These are phyloP conservation scores for Coptotermes formosanus DNA, from an alignment of 1,140 invertebrate species.

Conservation along the genomic window DNA sequence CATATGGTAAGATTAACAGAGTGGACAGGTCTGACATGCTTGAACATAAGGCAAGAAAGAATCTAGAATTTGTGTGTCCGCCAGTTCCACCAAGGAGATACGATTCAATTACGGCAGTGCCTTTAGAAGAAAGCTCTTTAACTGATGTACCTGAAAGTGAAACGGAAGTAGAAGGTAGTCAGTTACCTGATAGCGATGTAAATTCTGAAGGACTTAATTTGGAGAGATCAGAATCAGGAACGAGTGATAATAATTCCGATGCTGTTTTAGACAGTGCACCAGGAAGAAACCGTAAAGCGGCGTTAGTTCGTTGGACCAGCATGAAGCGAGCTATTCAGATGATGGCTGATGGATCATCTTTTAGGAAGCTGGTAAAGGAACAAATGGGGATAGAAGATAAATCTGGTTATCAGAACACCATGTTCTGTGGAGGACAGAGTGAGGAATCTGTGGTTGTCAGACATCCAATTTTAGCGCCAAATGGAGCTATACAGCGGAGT, in stretches of 20 bases:
- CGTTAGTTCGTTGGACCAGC: conserved; percentile 28
- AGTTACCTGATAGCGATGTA: neutral
- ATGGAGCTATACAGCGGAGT: conserved; percentile 42
- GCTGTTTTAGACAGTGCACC: neutral
- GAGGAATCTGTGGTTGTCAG: neutral
- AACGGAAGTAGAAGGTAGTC: neutral
- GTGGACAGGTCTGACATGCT: conserved; percentile 28
- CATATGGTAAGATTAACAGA: conserved; percentile 34
- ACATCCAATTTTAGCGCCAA: neutral
- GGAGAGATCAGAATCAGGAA: neutral
- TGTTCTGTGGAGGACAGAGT: neutral
- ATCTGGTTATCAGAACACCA: neutral
- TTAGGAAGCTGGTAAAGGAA: neutral
- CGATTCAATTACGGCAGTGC: conserved; percentile 45
- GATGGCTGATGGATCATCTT: conserved; percentile 20
- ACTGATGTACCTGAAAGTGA: neutral
- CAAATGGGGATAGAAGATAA: too few relatives aligned
- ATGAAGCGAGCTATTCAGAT: conserved; percentile 28
- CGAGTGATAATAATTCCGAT: neutral
- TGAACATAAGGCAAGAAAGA: conserved; percentile 39
- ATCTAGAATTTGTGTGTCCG: conserved; percentile 44
- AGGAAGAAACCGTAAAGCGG: neutral
- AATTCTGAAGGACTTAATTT: neutral
- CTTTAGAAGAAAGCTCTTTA: neutral
- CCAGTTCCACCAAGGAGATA: conserved; percentile 52